Evolutionary conservation across 1,140 invertebrate species (phyloP).

Genomic region (Cyphomyrmex costatus): DNA sequence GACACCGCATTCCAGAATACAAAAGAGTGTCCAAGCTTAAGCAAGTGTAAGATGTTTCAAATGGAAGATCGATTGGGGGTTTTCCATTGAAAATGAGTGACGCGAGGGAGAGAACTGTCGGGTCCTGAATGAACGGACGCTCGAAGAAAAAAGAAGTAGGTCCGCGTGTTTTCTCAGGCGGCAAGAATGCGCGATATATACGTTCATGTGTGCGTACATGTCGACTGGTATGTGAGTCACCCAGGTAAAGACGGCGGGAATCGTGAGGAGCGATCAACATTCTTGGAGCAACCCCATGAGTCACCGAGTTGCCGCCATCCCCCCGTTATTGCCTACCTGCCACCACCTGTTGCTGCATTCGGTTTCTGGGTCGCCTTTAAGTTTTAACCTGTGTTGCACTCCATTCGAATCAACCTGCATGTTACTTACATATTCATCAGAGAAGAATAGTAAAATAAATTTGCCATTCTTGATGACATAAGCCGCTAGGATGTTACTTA

Average conservation of each 20-base stretch:
- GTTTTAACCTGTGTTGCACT: conserved; percentile 32
- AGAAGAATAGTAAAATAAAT: not conserved
- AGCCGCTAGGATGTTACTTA: not conserved
- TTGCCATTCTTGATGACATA: not conserved
- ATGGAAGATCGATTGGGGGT: not conserved
- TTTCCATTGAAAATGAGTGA: conserved; percentile 26
- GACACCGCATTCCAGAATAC: conserved; percentile 28
- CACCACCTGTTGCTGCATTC: conserved; percentile 81
- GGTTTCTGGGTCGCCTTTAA: conserved; percentile 73
- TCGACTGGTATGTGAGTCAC: conserved; percentile 71
- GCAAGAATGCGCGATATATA: conserved; percentile 45
- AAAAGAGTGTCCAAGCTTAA: conserved; percentile 17
- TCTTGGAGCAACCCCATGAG: conserved; percentile 80
- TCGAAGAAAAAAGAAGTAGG: conserved; percentile 29
- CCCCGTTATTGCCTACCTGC: conserved; percentile 75
- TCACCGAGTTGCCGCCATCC: conserved; percentile 80
- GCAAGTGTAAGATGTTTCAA: not conserved
- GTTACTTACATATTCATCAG: too few relatives aligned
- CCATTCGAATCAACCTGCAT: conserved; percentile 18
- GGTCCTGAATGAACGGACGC: conserved; percentile 30
- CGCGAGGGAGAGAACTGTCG: conserved; percentile 1
- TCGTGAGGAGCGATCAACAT: conserved; percentile 74
- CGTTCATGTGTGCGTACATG: not conserved
- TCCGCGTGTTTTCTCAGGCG: conserved; percentile 64
- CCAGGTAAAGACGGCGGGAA: conserved; percentile 70